A percentile compares a stretch with the other conserved stretches of the same genome.
These are phyloP conservation scores for Thymelicus sylvestris DNA, from an alignment of 2,888 invertebrate genomes.

Conservation along the genomic window DNA sequence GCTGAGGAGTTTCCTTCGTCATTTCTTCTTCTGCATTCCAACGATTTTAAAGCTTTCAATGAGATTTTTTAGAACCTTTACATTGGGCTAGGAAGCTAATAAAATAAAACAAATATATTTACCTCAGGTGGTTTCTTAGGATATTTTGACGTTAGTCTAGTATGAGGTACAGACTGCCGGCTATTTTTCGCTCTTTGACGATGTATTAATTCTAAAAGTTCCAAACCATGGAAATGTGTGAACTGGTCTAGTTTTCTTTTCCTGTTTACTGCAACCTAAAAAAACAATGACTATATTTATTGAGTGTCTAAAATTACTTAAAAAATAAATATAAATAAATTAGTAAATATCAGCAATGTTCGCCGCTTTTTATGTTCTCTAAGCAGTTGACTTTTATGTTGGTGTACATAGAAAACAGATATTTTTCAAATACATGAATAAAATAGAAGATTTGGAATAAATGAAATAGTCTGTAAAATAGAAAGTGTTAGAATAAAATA, in stretches of 20 bases:
- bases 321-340: no score
- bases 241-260: constrained; percentile 95
- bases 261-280: constrained; percentile 90
- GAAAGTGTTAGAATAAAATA: no score
- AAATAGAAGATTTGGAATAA: no score
- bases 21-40: no score
- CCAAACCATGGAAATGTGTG: constrained; percentile 91
- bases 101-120: constrained; percentile 36
- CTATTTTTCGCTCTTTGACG: constrained; percentile 81
- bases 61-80: neutral
- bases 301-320: no score
- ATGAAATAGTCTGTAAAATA: no score
- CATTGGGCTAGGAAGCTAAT: neutral
- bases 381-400: no score
- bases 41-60: neutral
- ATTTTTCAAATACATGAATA: no score
- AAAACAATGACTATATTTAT: constrained; percentile 23
- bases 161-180: constrained; percentile 73
- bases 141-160: constrained; percentile 77
- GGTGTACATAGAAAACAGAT: no score
- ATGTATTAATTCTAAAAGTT: constrained; percentile 88
- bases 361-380: no score
- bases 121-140: constrained; percentile 84
- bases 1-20: no score
- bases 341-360: no score